Percentiles rank a stretch among this genome's conserved stretches.
phyloP scores from a whole-genome alignment of 2,888 invertebrate genomes.

The Eristalis pertinax region DNA sequence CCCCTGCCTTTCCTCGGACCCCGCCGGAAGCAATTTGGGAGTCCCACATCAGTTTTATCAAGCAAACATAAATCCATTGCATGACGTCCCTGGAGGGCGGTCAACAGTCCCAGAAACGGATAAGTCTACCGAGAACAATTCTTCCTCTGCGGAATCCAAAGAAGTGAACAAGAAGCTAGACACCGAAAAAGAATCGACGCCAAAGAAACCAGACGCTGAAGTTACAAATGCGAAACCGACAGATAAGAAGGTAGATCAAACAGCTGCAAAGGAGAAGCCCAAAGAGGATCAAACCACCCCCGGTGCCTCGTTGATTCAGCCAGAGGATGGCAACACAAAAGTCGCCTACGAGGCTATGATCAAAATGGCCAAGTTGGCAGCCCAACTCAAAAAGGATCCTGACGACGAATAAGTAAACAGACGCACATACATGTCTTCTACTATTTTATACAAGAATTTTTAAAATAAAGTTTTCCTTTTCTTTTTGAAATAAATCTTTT shows the following conservation, averaged over 20 bases:
- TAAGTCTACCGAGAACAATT: slow-evolving; percentile 1
- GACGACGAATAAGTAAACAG: background rate
- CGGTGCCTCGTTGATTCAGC: background rate
- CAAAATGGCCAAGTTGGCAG: slow-evolving; percentile 57
- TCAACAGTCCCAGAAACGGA: slow-evolving; percentile 11
- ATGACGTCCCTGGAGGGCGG: background rate
- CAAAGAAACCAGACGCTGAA: background rate
- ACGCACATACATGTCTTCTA: background rate
- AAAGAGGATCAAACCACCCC: background rate
- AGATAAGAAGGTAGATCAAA: slow-evolving; percentile 24
- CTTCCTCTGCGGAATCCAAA: slow-evolving; percentile 12
- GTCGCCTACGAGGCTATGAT: slow-evolving; percentile 49
- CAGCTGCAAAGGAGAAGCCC: background rate
- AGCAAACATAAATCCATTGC: slow-evolving; percentile 24
- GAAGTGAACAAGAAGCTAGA: slow-evolving; percentile 16
- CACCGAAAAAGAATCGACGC: background rate
- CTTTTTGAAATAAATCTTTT: background rate
- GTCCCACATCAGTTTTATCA: slow-evolving; percentile 15
- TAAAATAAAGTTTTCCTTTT: background rate
- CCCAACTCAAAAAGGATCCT: slow-evolving; percentile 42
- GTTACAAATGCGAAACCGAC: slow-evolving; percentile 6
- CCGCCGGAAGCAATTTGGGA: slow-evolving; percentile 3
- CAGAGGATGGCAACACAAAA: slow-evolving; percentile 30
- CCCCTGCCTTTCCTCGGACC: slow-evolving; percentile 38
- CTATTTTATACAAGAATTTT: background rate